Conservation (phyloP, 2,888 invertebrate genomes). For the Chymomyza fuscimana region DNA sequence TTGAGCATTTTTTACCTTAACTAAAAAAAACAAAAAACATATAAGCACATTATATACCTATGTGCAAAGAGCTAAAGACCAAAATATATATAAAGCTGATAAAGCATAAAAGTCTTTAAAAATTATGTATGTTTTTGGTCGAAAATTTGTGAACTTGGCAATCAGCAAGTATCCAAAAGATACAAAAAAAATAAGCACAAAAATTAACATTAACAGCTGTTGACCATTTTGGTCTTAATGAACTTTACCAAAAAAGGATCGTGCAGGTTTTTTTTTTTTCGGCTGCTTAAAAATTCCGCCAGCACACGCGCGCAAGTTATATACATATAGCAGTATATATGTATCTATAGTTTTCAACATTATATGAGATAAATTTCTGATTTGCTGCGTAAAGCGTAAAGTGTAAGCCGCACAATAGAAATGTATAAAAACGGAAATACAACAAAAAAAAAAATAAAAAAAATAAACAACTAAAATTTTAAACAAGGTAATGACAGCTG, state of each 20-base stretch:
- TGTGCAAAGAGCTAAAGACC: neutral
- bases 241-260: constrained; percentile 62
- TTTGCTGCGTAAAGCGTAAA: constrained; percentile 71
- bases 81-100: constrained; percentile 42
- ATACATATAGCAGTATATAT: neutral
- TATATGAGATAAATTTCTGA: constrained; percentile 51
- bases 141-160: constrained; percentile 8
- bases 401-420: constrained; percentile 71
- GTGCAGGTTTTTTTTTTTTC: constrained; percentile 18
- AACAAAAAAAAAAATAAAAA: constrained; percentile 44
- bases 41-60: neutral
- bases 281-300: constrained; percentile 62
- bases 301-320: constrained; percentile 51
- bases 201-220: constrained; percentile 55
- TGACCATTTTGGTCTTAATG: constrained; percentile 61
- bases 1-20: constrained; percentile 27
- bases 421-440: constrained; percentile 60
- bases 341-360: constrained; percentile 21
- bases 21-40: neutral
- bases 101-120: constrained; percentile 42
- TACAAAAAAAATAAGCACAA: constrained; percentile 8
- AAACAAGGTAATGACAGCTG: constrained; percentile 54
- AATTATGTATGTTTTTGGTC: neutral
- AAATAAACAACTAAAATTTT: constrained; percentile 28
- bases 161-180: constrained; percentile 4